These are phyloP conservation scores for Lepeophtheirus salmonis DNA, from an alignment of 1,140 invertebrate genomes.

Conservation along the genomic window DNA sequence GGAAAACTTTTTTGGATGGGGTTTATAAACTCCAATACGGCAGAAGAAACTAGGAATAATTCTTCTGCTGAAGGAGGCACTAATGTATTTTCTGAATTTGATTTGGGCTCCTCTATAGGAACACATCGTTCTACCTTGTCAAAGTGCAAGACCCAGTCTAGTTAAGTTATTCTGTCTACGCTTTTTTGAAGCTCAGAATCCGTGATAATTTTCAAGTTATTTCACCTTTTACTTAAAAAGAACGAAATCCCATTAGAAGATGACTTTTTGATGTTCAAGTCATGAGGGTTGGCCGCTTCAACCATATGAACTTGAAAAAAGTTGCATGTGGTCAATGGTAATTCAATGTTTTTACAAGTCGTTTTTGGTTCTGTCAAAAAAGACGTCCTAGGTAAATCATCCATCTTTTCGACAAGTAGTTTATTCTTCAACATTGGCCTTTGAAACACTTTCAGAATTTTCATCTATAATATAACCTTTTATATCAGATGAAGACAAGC, in stretches of 20 bases:
- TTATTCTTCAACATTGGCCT: slow-evolving; percentile 11
- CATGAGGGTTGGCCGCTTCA: slow-evolving; percentile 26
- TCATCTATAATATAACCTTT: too few species aligned
- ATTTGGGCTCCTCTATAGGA: too few species aligned
- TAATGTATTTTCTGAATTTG: too few species aligned
- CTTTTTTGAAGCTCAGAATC: slow-evolving; percentile 50
- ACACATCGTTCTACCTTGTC: too few species aligned
- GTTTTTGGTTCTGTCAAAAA: slow-evolving; percentile 55
- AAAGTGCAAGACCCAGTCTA: too few species aligned
- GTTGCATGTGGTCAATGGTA: slow-evolving; percentile 51
- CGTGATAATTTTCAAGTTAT: too few species aligned
- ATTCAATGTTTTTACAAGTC: slow-evolving; percentile 35
- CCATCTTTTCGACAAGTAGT: slow-evolving; percentile 38
- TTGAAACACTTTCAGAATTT: too few species aligned
- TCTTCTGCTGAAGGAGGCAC: too few species aligned
- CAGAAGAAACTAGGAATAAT: slow-evolving; percentile 45
- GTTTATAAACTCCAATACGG: slow-evolving; percentile 42
- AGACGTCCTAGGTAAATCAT: slow-evolving; percentile 48
- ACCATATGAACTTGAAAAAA: slow-evolving; percentile 61
- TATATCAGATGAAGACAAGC: too few species aligned
- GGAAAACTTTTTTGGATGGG: slow-evolving; percentile 24
- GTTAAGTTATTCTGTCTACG: slow-evolving; percentile 43
- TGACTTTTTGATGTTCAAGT: slow-evolving; percentile 68
- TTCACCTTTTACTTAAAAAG: too few species aligned
- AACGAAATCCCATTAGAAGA: too few species aligned